Conservation (phyloP, 2,888 invertebrate species). For the Aspidapion aeneum region DNA sequence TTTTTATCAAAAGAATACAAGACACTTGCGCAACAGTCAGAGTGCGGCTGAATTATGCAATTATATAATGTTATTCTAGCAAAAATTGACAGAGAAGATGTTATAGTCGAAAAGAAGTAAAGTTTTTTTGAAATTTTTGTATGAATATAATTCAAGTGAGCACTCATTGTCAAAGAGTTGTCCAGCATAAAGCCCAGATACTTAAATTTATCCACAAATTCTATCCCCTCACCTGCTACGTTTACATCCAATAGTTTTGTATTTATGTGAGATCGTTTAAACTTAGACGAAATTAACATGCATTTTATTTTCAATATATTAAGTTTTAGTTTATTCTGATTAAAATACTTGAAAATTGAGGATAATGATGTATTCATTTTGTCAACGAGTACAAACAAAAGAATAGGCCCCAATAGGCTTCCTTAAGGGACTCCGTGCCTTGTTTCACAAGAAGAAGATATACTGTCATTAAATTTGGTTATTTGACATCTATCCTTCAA, state of each 20-base stretch:
- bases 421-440: background rate
- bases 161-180: too few relatives aligned
- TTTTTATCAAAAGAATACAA: constrained; percentile 8
- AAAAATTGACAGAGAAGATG: constrained; percentile 8
- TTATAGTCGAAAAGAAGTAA: constrained; percentile 6
- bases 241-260: too few relatives aligned
- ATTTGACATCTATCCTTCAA: background rate
- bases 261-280: too few relatives aligned
- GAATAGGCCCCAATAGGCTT: background rate
- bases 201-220: too few relatives aligned
- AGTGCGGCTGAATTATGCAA: constrained; percentile 5
- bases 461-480: background rate
- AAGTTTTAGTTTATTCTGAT: too few relatives aligned
- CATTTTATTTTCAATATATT: too few relatives aligned
- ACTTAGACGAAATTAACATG: too few relatives aligned
- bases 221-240: too few relatives aligned
- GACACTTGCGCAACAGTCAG: constrained; percentile 6
- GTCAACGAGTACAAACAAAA: background rate
- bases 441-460: background rate
- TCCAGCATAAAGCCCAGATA: too few relatives aligned
- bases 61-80: constrained; percentile 3
- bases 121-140: constrained; percentile 7
- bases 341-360: background rate
- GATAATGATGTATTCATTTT: background rate
- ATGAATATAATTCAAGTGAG: constrained; percentile 2